A percentile compares a stretch with the other conserved stretches of the same genome.
phyloP scores from a whole-genome alignment of 2,113 vertebrate genomes.

The Neolamprologus tretocephalus region DNA sequence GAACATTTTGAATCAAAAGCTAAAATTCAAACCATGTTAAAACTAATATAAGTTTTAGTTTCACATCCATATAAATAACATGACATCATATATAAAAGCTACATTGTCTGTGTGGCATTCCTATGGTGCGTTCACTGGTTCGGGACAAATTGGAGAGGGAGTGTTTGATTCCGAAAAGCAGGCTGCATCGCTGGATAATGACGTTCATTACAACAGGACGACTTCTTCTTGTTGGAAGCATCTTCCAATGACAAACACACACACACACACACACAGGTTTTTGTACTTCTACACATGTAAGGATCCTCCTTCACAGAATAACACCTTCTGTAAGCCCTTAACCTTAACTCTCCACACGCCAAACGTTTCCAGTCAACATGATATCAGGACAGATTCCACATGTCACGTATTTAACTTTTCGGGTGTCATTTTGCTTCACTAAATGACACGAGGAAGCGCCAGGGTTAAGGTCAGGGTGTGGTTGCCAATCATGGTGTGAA shows the following conservation, averaged over 20 bases:
- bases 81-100: conserved; percentile 38
- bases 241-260: background rate
- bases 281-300: background rate
- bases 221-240: background rate
- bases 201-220: background rate
- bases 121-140: background rate
- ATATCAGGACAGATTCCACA: background rate
- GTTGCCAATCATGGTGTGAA: background rate
- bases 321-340: background rate
- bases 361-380: background rate
- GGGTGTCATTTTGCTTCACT: background rate
- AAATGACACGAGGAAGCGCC: background rate
- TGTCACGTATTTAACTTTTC: background rate
- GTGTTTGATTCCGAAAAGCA: background rate
- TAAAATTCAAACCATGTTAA: conserved; percentile 29
- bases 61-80: conserved; percentile 45
- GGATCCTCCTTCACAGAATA: background rate
- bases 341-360: background rate
- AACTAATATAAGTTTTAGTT: conserved; percentile 34
- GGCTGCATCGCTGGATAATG: background rate
- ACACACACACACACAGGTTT: background rate
- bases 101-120: background rate
- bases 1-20: background rate
- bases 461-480: background rate
- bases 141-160: background rate